Evolutionary conservation across 2,888 invertebrate species (phyloP), one percentile per base, ranked within the genome.

Genomic region (Petrophora chlorosata): DNA sequence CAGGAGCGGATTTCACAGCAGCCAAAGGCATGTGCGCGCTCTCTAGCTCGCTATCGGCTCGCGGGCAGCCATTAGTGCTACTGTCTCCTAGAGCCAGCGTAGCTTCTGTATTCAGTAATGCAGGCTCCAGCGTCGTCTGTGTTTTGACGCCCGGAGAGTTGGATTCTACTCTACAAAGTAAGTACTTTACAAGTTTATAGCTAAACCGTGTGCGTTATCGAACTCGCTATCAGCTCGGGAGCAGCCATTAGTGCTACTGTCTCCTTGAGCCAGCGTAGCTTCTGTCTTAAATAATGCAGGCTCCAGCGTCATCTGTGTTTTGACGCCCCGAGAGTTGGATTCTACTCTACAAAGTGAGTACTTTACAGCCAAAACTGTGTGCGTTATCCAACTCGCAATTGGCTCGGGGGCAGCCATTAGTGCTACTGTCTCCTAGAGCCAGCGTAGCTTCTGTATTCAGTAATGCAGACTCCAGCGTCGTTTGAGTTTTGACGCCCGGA

Each of bases 1-100:
- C 76, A 92, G 95, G 95, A 23, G 95, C 96, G 0, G 97, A 97
- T 85, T 97, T 96, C 73, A 97, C 96, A 4, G 96, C 96, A 10
- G 96, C 96, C 0, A 95, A 96, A 84, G 96, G 96, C 30, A 94
- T 96, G 57, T 95, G 95, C 14, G 93, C 95, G 0, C 73, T 96
- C 32, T 94, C 95, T 1, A 92, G 92, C 51, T 95, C 96, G 53
- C 92, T 96, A 36, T 91, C 92, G 1, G 90, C 92, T 3, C 91
- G 95, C 16, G 94, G 95, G 8, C 95, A 95, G 59, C 93, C 93
- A 0, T 79, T 96, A 1, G 94, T 95, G 52, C 91, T 96, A 44
- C 88, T 95, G 48, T 92, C 94, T 53, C 93, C 94, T 0, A 88
- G 93, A 5, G 91, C 92, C 1, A 93, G 92, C 53, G 94, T 95